These are phyloP conservation scores for Cichlasoma orientale DNA, from an alignment of 2,797 vertebrate genomes.

Conservation along the genomic window DNA sequence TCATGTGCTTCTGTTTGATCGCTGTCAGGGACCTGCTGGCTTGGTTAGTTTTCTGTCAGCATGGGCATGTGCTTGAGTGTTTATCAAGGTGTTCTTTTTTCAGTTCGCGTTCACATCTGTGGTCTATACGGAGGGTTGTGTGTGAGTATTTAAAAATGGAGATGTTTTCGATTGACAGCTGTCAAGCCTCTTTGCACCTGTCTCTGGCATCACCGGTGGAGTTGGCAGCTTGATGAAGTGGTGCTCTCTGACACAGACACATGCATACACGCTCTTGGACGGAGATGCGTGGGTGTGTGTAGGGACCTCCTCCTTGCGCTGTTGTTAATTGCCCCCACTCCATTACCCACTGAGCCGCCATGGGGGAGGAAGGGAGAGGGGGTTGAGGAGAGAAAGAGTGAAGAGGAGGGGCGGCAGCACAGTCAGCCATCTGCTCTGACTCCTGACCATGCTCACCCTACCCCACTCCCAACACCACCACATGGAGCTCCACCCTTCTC, in stretches of 20 bases:
- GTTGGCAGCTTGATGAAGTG: constrained; percentile 63
- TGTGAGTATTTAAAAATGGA: background rate
- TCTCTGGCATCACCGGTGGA: constrained; percentile 66
- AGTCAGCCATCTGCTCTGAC: constrained; percentile 75
- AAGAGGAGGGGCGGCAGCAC: constrained; percentile 30
- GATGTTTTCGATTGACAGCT: constrained; percentile 64
- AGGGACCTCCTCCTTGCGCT: constrained; percentile 43
- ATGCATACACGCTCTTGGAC: constrained; percentile 27
- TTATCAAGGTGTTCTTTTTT: background rate
- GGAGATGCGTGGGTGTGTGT: constrained; percentile 14
- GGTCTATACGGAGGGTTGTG: background rate
- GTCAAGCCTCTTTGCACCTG: constrained; percentile 59
- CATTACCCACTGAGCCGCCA: constrained; percentile 60
- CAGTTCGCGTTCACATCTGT: background rate
- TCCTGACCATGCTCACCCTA: constrained; percentile 56
- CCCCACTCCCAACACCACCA: background rate
- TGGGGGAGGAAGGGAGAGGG: constrained; percentile 5
- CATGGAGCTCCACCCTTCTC: constrained; percentile 16
- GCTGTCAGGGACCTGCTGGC: background rate
- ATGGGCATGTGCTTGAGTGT: background rate
- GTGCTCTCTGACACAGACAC: constrained; percentile 53
- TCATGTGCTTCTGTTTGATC: background rate
- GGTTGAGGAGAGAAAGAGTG: constrained; percentile 6
- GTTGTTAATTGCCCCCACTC: constrained; percentile 77
- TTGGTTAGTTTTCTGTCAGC: background rate